These are phyloP conservation scores for Corticium candelabrum DNA, from an alignment of 37 sponge, comb jelly and placozoan species.

Conservation along the genomic window DNA sequence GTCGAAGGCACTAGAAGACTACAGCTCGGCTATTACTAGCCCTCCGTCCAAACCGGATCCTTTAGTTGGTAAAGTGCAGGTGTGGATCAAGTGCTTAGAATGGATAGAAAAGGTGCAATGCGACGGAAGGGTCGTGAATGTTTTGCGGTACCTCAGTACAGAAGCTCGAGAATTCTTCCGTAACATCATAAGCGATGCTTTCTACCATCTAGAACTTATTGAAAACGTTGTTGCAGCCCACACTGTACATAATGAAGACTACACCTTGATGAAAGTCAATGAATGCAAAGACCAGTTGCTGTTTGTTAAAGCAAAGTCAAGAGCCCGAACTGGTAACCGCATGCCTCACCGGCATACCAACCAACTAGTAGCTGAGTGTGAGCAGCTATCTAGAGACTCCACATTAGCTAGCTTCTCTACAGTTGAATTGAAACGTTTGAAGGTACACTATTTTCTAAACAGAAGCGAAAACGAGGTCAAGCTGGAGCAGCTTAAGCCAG, in stretches of 20 bases:
- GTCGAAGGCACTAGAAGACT: background rate
- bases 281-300: background rate
- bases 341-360: too few species aligned
- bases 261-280: background rate
- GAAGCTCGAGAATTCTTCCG: background rate
- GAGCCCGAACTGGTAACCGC: too few species aligned
- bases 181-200: background rate
- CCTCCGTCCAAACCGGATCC: background rate
- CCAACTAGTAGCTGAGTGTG: too few species aligned
- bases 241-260: background rate
- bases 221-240: background rate
- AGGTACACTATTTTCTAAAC: background rate
- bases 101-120: background rate
- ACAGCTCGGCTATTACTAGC: background rate
- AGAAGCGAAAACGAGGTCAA: background rate
- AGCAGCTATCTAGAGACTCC: too few species aligned
- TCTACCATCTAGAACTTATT: background rate
- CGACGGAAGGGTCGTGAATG: background rate
- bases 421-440: too few species aligned
- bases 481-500: background rate
- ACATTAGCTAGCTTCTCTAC: too few species aligned
- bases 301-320: background rate
- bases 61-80: background rate
- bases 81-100: background rate
- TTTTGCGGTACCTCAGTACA: background rate